A percentile compares a stretch with the other conserved stretches of the same genome.
Evolutionary conservation across 2,113 vertebrate genomes (phyloP).

Genomic region (Pipra filicauda): DNA sequence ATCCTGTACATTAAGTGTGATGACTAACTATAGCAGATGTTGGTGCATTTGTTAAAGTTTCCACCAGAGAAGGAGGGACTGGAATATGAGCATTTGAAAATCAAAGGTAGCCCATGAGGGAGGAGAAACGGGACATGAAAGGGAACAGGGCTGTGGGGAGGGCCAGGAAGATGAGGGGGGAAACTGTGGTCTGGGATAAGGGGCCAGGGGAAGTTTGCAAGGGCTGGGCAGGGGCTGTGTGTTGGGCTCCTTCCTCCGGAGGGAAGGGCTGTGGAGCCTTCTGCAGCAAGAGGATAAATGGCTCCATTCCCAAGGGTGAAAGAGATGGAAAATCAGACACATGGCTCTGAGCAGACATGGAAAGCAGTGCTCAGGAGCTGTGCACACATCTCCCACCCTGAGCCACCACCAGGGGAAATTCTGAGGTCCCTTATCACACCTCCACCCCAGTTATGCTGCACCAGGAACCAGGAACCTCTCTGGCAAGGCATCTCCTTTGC

Average conservation of each 20-base stretch:
- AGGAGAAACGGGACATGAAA: constrained; percentile 8
- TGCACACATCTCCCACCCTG: not conserved
- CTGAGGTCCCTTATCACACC: not conserved
- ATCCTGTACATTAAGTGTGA: constrained; percentile 69
- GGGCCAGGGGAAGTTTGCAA: not conserved
- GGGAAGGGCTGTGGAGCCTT: not conserved
- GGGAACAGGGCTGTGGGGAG: not conserved
- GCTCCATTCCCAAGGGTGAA: constrained; percentile 11
- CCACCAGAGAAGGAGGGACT: constrained; percentile 62
- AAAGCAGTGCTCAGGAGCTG: not conserved
- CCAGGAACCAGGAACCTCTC: not conserved
- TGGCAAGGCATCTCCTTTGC: not conserved
- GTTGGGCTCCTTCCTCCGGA: not conserved
- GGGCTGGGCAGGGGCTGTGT: not conserved
- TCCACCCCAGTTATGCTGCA: not conserved
- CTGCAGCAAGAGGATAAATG: not conserved
- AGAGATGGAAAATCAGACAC: constrained; percentile 19
- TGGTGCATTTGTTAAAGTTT: constrained; percentile 65
- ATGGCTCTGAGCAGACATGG: not conserved
- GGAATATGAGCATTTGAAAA: constrained; percentile 51
- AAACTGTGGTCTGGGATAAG: not conserved
- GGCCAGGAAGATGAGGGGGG: not conserved
- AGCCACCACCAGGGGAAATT: not conserved
- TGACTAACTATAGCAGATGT: constrained; percentile 71
- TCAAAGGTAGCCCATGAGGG: constrained; percentile 54